Conservation (phyloP, 2,113 vertebrate species). For the Oxygymnocypris stewartii region DNA sequence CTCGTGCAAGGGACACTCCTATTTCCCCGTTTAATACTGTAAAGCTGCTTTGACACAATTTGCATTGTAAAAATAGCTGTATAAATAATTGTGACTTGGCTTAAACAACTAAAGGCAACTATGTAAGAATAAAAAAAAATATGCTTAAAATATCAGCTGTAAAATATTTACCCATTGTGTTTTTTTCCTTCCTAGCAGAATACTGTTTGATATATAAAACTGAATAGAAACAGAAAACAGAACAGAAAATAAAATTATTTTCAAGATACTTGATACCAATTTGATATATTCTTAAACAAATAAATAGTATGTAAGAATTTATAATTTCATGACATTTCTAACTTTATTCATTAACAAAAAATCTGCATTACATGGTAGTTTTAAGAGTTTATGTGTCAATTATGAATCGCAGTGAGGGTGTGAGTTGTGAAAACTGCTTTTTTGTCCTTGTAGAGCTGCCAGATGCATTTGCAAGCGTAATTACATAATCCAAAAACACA, state of each 20-base stretch:
- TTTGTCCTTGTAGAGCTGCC: neutral
- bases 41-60: too few relatives aligned
- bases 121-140: too few relatives aligned
- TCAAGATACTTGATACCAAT: neutral
- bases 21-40: too few relatives aligned
- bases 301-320: neutral
- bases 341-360: neutral
- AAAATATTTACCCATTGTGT: neutral
- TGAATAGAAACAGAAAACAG: neutral
- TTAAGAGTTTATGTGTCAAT: neutral
- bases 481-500: neutral
- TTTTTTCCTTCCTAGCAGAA: neutral
- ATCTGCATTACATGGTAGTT: neutral
- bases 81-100: too few relatives aligned
- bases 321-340: neutral
- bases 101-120: too few relatives aligned
- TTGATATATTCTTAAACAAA: neutral
- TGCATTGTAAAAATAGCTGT: too few relatives aligned
- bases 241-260: neutral
- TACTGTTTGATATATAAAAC: neutral
- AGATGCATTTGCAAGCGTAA: neutral
- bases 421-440: neutral
- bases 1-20: neutral
- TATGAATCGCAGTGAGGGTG: neutral
- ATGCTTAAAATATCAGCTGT: neutral